Conservation (phyloP, 35 echinoderm and acorn worm genomes). For the Ophioderma brevispina region DNA sequence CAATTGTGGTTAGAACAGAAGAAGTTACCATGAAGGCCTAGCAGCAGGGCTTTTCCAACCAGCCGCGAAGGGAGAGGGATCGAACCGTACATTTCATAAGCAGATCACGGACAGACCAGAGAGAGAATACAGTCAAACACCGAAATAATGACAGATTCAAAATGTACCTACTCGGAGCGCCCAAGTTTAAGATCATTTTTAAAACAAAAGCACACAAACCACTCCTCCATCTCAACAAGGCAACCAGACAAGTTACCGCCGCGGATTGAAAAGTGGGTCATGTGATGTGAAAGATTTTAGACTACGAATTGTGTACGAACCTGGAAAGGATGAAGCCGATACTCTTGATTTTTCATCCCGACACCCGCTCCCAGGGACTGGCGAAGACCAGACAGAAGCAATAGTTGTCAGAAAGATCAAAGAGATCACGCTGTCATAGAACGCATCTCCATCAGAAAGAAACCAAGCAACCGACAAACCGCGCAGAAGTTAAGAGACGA, state of each 20-base stretch:
- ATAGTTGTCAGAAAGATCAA: conserved; percentile 48
- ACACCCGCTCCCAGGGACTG: conserved; percentile 56
- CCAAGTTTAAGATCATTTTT: conserved; percentile 47
- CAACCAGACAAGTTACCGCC: conserved; percentile 45
- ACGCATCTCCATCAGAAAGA: conserved; percentile 29
- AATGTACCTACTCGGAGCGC: conserved; percentile 54
- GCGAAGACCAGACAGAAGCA: conserved; percentile 66
- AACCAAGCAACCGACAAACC: conserved; percentile 25
- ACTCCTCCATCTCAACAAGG: conserved; percentile 52
- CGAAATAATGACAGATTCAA: conserved; percentile 52
- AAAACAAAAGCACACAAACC: conserved; percentile 68
- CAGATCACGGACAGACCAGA: conserved; percentile 42
- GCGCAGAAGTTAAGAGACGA: conserved; percentile 18
- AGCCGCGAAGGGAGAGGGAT: conserved; percentile 46
- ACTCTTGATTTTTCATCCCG: conserved; percentile 59
- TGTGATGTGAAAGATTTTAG: conserved; percentile 73
- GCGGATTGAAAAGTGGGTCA: conserved; percentile 59
- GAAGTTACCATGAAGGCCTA: conserved; percentile 69
- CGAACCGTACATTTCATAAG: conserved; percentile 67
- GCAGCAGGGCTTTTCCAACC: conserved; percentile 70
- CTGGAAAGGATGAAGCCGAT: conserved; percentile 58
- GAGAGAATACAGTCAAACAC: conserved; percentile 68
- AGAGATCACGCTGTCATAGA: conserved; percentile 55
- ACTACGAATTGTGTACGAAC: conserved; percentile 68
- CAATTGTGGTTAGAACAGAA: conserved; percentile 57